Evolutionary conservation across 2,888 invertebrate species (phyloP).

Genomic region (Thera obeliscata): DNA sequence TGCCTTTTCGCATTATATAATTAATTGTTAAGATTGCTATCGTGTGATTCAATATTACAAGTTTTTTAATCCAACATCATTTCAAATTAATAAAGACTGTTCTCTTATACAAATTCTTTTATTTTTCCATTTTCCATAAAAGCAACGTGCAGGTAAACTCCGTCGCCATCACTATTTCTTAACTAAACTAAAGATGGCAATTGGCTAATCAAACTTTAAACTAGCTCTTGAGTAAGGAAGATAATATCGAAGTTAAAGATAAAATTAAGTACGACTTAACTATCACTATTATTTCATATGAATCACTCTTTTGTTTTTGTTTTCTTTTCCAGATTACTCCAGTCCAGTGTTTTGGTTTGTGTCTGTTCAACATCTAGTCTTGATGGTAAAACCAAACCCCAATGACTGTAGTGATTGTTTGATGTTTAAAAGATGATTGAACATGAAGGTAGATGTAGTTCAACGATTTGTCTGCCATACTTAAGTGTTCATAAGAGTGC

Average conservation of each 20-base stretch:
- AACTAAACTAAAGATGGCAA: too few species aligned
- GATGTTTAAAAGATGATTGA: neutral
- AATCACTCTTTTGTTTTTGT: too few species aligned
- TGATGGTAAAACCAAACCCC: neutral
- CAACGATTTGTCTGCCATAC: neutral
- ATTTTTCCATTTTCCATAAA: too few species aligned
- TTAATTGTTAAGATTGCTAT: conserved; percentile 29
- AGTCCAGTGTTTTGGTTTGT: too few species aligned
- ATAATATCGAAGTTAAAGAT: too few species aligned
- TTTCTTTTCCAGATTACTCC: too few species aligned
- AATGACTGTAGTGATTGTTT: neutral
- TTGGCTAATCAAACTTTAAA: too few species aligned
- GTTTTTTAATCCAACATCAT: neutral
- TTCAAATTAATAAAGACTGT: neutral
- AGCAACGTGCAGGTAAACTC: too few species aligned
- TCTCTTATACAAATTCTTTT: neutral
- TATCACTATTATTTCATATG: too few species aligned
- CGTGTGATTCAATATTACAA: conserved; percentile 1
- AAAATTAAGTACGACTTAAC: too few species aligned
- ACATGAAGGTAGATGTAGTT: neutral
- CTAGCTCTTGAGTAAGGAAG: too few species aligned
- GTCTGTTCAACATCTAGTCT: neutral
- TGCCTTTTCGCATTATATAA: conserved; percentile 31
- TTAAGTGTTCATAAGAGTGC: conserved; percentile 6
- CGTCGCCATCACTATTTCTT: too few species aligned